phyloP scores from a whole-genome alignment of 2,113 vertebrate genomes.

The Ivindomyrus marchei region DNA sequence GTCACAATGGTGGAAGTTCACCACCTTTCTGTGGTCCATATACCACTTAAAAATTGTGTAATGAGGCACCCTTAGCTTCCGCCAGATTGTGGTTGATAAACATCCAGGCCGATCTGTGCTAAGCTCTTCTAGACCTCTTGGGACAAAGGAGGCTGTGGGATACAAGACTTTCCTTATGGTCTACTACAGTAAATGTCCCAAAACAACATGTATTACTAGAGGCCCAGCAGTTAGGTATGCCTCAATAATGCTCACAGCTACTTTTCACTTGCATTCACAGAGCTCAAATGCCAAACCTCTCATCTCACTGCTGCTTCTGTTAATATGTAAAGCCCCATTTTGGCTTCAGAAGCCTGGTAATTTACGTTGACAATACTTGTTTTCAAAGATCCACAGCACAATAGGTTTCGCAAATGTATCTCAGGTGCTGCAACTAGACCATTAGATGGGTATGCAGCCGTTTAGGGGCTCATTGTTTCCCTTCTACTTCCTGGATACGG shows the following conservation, averaged over 20 bases:
- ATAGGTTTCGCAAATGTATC: not conserved
- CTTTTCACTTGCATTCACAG: slow-evolving; percentile 17
- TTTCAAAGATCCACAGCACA: not conserved
- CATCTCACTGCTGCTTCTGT: slow-evolving; percentile 23
- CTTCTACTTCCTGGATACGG: not conserved
- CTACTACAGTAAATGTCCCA: slow-evolving; percentile 13
- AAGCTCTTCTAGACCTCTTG: slow-evolving; percentile 18
- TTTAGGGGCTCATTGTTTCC: not conserved
- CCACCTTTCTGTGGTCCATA: not conserved
- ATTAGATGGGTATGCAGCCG: slow-evolving; percentile 1
- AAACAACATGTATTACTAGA: slow-evolving; percentile 29
- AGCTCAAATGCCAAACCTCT: slow-evolving; percentile 19
- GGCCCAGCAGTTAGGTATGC: slow-evolving; percentile 16
- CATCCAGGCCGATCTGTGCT: not conserved
- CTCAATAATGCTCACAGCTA: slow-evolving; percentile 16
- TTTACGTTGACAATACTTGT: not conserved
- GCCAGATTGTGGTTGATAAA: not conserved
- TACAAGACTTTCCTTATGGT: not conserved
- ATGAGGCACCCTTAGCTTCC: not conserved
- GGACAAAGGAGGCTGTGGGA: not conserved
- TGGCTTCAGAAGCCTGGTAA: slow-evolving; percentile 13
- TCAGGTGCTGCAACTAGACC: not conserved
- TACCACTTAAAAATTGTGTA: not conserved
- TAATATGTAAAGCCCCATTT: slow-evolving; percentile 17
- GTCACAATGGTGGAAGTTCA: slow-evolving; percentile 3